Evolutionary conservation across 2,888 invertebrate species (phyloP).

Genomic region (Ligdia adustata): DNA sequence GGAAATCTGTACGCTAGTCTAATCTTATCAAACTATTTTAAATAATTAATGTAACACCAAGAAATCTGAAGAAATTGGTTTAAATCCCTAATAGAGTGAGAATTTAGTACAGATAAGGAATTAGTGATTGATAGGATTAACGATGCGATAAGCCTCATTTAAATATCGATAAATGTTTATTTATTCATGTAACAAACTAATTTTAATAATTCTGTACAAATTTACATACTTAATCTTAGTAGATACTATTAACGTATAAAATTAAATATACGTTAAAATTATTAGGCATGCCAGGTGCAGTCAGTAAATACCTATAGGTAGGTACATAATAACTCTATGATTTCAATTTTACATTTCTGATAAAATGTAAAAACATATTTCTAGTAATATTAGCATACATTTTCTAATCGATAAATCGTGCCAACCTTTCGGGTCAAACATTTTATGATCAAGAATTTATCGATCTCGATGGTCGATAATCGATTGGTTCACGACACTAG

Average conservation of each 20-base stretch:
- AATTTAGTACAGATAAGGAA: conserved; percentile 49
- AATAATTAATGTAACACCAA: conserved; percentile 45
- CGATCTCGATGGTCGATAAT: conserved; percentile 65
- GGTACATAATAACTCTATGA: no score
- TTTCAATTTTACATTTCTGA: no score
- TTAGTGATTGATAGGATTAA: conserved; percentile 54
- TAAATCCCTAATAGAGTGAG: conserved; percentile 51
- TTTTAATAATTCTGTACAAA: no score
- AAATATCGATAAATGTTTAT: conserved; percentile 32
- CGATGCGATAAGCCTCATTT: conserved; percentile 44
- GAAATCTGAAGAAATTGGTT: conserved; percentile 54
- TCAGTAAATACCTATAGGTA: no score
- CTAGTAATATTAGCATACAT: conserved; percentile 65
- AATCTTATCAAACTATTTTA: conserved; percentile 66
- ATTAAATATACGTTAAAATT: no score
- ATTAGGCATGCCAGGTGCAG: no score
- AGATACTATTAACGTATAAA: no score
- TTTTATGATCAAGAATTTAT: conserved; percentile 61
- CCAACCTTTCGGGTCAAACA: conserved; percentile 69
- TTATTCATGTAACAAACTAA: no score
- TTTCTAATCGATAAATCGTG: conserved; percentile 69
- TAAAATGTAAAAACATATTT: conserved; percentile 60
- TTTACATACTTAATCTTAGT: no score
- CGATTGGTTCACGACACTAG: conserved; percentile 62
- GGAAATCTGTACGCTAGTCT: not conserved